phyloP scores from a whole-genome alignment of 2,113 vertebrate species.

The Eretmochelys imbricata region DNA sequence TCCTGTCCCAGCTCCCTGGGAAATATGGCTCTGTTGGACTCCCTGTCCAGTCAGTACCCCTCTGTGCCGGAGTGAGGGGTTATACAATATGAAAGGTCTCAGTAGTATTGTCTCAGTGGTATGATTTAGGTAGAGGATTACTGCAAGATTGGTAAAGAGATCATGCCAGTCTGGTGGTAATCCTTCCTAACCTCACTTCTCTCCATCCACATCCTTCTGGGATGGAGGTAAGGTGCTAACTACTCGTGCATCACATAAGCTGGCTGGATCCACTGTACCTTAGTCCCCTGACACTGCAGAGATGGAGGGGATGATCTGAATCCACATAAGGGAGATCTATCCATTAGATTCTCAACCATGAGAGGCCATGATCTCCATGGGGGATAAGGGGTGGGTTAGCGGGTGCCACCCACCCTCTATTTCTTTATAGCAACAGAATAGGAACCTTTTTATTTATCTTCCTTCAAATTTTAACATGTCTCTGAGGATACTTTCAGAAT shows the following conservation, averaged over 20 bases:
- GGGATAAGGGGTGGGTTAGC: not conserved
- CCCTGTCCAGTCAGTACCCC: not conserved
- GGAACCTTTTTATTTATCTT: not conserved
- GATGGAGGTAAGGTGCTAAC: not conserved
- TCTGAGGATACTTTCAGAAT: not conserved
- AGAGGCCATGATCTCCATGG: not conserved
- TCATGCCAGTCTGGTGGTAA: not conserved
- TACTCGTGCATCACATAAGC: not conserved
- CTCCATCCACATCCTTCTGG: fast-evolving
- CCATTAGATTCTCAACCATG: not conserved
- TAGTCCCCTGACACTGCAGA: not conserved
- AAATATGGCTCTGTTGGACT: not conserved
- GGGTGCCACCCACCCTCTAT: not conserved
- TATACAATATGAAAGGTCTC: fast-evolving
- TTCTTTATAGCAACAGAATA: not conserved
- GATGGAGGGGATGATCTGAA: not conserved
- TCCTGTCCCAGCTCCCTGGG: not conserved
- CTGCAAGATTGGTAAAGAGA: fast-evolving
- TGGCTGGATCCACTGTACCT: not conserved
- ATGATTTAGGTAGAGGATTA: not conserved
- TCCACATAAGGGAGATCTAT: not conserved
- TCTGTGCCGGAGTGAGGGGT: not conserved
- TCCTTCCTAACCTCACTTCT: fast-evolving
- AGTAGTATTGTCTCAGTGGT: not conserved
- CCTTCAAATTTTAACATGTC: not conserved